Base-by-base conservation (phyloP, 1,140 invertebrate genomes). In the Acyrthosiphon pisum region DNA sequence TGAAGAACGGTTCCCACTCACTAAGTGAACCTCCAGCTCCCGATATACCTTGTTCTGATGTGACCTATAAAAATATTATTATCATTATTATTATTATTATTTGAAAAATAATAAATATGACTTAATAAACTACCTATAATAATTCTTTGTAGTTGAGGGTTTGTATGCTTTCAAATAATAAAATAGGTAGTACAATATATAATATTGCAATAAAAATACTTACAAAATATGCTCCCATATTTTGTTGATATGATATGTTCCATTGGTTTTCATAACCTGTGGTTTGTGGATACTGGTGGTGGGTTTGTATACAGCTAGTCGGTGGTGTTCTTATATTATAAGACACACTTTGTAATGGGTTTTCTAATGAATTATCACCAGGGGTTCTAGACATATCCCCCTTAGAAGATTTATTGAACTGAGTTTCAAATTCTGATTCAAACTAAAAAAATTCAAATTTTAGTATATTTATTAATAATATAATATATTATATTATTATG, bases 361-460 rank as follows among this genome's bases (percentile, higher is more conserved):
- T 95, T 95, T 94, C 96, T 95, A 0, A 95, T 95, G 44, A 81
- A 68, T 83, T 95, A 95, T 46, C 95, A 94, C 90, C 93, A 46
- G 94, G 88, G 83, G 14, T 84, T 92, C 48, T 84, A 35, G 81
- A 84, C 48, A 84, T 92, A 37, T 50, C 91, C 14, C 35, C 81
- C 76, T 84, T 92, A 37, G 68, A 81, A 53, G 48, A 35, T 81
- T 44, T 92, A 37, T 84, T 92, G 46, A 97, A 97, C 93, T 98
- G 96, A 35, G 97, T 98, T 95, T 98, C 98, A 93, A 97, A 98
- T 95, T 98, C 97, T 95, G 98, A 97, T 95, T 98, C 98, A 96
- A 98, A 98, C 96, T 98, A 96, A 94, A 94, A 84, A 44, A 37
- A 95, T 94, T 41, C 94, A 90, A 94, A 83, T 68, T 83, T 76